These are phyloP conservation scores for Eupsittula cactorum DNA, from an alignment of 2,113 vertebrate species.

Conservation along the genomic window DNA sequence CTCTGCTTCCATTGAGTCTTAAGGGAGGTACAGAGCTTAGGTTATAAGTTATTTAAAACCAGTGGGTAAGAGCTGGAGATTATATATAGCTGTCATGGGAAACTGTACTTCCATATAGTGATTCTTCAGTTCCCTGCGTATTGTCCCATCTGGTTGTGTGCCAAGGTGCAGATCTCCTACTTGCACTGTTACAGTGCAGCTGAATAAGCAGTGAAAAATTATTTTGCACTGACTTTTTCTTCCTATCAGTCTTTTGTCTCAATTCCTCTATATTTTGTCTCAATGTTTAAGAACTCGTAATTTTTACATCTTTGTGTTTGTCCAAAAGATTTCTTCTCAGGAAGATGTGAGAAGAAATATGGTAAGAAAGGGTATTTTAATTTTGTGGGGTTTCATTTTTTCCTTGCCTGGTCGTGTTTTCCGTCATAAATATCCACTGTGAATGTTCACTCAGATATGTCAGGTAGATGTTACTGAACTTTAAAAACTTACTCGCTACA, in stretches of 20 bases:
- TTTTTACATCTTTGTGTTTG: neutral
- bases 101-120: neutral
- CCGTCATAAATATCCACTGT: neutral
- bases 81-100: neutral
- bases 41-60: slow-evolving; percentile 12
- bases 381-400: neutral
- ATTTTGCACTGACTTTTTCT: neutral
- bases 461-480: neutral
- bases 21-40: neutral
- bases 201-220: neutral
- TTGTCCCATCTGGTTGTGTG: neutral
- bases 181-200: neutral
- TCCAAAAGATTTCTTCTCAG: neutral
- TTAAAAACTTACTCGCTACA: neutral
- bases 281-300: too few relatives aligned
- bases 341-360: neutral
- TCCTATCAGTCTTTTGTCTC: neutral
- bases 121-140: neutral
- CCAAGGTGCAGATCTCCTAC: neutral
- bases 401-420: neutral
- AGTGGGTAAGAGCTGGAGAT: neutral
- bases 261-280: neutral
- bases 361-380: neutral
- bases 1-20: neutral
- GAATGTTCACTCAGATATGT: neutral